phyloP scores from a whole-genome alignment of 2,113 vertebrate genomes.

The Pterocles burchelli region DNA sequence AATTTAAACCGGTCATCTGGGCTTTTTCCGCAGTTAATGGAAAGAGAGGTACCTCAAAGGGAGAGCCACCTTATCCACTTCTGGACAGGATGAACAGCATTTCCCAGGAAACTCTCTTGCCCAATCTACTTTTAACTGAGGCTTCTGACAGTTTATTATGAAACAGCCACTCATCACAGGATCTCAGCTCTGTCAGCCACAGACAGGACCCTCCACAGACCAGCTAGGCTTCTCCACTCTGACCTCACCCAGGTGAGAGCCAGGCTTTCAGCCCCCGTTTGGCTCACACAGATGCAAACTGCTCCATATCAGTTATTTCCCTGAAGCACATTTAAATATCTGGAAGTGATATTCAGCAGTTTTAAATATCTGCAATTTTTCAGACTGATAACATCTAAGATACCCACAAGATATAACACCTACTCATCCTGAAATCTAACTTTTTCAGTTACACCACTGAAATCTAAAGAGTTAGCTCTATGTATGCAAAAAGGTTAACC shows the following conservation, averaged over 20 bases:
- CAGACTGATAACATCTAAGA: neutral
- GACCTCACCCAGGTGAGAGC: neutral
- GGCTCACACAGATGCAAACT: neutral
- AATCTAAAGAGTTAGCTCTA: neutral
- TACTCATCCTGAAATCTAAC: neutral
- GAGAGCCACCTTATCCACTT: neutral
- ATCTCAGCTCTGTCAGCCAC: neutral
- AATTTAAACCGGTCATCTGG: neutral
- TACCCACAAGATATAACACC: neutral
- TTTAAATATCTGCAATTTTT: neutral
- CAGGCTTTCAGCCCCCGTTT: neutral
- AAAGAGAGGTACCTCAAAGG: neutral
- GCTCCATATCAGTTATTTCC: neutral
- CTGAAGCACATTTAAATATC: neutral
- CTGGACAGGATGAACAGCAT: neutral
- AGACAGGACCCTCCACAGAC: neutral
- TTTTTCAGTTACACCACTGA: neutral
- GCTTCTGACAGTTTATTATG: neutral
- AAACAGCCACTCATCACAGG: neutral
- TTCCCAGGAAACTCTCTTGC: neutral
- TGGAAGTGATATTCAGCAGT: neutral
- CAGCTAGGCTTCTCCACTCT: neutral
- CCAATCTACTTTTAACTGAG: neutral
- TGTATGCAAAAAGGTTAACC: neutral
- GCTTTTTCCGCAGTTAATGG: neutral